Base-by-base conservation (phyloP, 2,113 vertebrate genomes). In the Saguinus imperator region DNA sequence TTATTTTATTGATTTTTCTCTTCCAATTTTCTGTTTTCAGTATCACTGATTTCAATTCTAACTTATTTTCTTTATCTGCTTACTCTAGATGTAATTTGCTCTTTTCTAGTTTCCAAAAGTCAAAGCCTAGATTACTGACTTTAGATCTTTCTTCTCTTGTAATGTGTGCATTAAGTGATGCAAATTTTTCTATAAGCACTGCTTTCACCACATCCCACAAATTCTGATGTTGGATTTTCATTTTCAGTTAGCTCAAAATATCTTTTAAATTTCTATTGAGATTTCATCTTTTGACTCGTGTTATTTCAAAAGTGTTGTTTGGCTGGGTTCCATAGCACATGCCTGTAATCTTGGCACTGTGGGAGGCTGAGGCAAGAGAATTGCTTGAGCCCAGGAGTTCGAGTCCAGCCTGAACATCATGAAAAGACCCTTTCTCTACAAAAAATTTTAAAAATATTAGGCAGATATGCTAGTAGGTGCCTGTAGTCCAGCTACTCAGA, bases 191-290 rank as follows among this genome's bases (percentile, higher is more conserved):
- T 76, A 3, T 58, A 80, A 80, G 43, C 29, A 81, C 11, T 90
- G 73, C 40, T 90, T 96, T 89, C 81, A 18, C 35, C 89, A 66
- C 66, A 66, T 89, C 16, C 37, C 37, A 58, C 29, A 93, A 68
- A 58, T 93, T 40, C 84, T 72, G 29, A 68, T 81, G 64, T 64
- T 91, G 14, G 55, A 80, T 81, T 94, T 93, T 91, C 64, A 87
- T 94, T 96, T 94, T 90, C 14, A 81, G 66, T 81, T 85, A 29
- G 16, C 75, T 94, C 18, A 85, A 92, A 82, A 82, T 91, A 87
- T 52, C 57, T 91, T 76, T 75, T 5, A 57, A 64, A 64, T 87
- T 91, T 87, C 72, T 91, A 64, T 87, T 88, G 68, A n/a, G 43
- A 27, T 79, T 94, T 82, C 20, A 18, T 66, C 57, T 64, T 72